These are phyloP conservation scores for Cyprinodon variegatus DNA, from an alignment of 2,113 vertebrate genomes.

Conservation along the genomic window DNA sequence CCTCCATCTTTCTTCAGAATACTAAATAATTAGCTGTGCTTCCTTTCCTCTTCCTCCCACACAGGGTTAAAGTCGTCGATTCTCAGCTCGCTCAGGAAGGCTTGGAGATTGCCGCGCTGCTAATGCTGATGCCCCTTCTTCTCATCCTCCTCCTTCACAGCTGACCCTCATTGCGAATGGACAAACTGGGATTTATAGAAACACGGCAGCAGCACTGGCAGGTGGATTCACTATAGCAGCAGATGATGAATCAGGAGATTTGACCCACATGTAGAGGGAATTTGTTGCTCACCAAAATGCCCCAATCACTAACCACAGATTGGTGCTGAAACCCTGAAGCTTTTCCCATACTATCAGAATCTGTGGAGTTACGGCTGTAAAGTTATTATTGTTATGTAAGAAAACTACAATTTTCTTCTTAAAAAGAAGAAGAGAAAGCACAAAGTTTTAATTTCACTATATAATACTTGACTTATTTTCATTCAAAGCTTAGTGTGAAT, in stretches of 20 bases:
- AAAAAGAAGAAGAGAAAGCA: too few relatives aligned
- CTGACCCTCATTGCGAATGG: slow-evolving; percentile 51
- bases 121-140: slow-evolving; percentile 2
- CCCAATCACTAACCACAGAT: slow-evolving; percentile 2
- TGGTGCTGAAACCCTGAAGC: slow-evolving; percentile 4
- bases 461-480: too few relatives aligned
- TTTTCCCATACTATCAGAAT: neutral
- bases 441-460: too few relatives aligned
- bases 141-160: slow-evolving; percentile 47
- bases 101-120: slow-evolving; percentile 8
- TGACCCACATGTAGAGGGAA: slow-evolving; percentile 34
- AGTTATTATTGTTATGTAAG: neutral
- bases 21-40: slow-evolving; percentile 51
- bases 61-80: slow-evolving; percentile 22
- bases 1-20: slow-evolving; percentile 38
- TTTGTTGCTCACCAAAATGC: slow-evolving; percentile 20
- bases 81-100: slow-evolving; percentile 33
- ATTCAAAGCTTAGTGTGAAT: too few relatives aligned
- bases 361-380: slow-evolving; percentile 2
- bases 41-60: slow-evolving; percentile 49
- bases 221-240: slow-evolving; percentile 15
- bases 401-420: too few relatives aligned
- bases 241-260: slow-evolving; percentile 23
- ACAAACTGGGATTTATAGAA: slow-evolving; percentile 33
- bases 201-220: slow-evolving; percentile 24